Percentiles rank a stretch among this genome's conserved stretches.
These are phyloP conservation scores for Tachyglossus aculeatus DNA, from an alignment of 2,797 vertebrate genomes.

Conservation along the genomic window DNA sequence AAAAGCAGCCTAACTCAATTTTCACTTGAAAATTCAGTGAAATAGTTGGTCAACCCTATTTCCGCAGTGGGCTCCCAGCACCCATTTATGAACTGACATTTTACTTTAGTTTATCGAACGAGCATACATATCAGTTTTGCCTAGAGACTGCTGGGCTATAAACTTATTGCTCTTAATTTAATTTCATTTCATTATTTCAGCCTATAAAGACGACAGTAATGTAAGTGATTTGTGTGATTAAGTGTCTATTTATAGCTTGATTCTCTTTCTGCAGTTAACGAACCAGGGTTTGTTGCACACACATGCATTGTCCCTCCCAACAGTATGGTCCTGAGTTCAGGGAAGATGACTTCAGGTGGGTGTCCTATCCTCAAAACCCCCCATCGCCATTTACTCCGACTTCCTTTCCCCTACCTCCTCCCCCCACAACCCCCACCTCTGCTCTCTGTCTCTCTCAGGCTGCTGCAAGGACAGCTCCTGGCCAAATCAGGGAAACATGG, in stretches of 20 bases:
- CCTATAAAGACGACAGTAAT: conserved; percentile 44
- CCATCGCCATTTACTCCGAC: neutral
- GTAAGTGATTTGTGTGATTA: conserved; percentile 35
- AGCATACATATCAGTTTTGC: conserved; percentile 34
- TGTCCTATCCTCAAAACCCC: conserved; percentile 1
- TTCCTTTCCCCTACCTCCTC: neutral
- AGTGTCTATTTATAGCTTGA: conserved; percentile 47
- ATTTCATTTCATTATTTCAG: conserved; percentile 54
- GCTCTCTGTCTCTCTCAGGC: neutral
- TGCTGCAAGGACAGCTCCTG: neutral
- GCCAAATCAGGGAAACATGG: conserved; percentile 19
- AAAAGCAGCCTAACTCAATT: neutral
- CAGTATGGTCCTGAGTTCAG: conserved; percentile 29
- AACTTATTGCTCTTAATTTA: conserved; percentile 30
- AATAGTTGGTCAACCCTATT: conserved; percentile 16
- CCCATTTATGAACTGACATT: conserved; percentile 6
- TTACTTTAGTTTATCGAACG: conserved; percentile 39
- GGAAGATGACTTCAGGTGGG: conserved; percentile 27
- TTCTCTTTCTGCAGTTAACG: conserved; percentile 35
- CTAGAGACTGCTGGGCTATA: conserved; percentile 34
- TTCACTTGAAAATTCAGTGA: conserved; percentile 28
- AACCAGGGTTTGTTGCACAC: conserved; percentile 48
- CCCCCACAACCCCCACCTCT: too few relatives aligned
- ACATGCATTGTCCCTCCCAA: conserved; percentile 30
- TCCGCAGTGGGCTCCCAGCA: neutral